phyloP scores from a whole-genome alignment of 2,113 vertebrate species.

The Colius striatus region DNA sequence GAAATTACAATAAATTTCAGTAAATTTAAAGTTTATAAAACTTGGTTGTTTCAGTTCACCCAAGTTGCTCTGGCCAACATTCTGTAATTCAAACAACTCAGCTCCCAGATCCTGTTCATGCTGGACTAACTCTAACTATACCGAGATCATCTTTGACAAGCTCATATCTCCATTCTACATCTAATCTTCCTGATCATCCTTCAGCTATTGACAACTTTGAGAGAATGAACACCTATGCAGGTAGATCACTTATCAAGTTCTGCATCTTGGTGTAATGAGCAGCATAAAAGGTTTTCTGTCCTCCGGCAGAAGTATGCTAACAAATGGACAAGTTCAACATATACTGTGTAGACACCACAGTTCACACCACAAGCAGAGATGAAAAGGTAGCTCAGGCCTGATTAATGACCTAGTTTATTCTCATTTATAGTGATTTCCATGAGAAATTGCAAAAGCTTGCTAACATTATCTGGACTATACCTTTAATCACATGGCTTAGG shows the following conservation, averaged over 20 bases:
- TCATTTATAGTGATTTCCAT: neutral
- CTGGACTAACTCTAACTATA: neutral
- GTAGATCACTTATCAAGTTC: neutral
- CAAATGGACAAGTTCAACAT: accelerated
- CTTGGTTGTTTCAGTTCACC: neutral
- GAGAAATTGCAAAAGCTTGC: neutral
- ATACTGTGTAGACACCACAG: neutral
- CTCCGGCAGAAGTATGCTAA: neutral
- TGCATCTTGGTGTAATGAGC: neutral
- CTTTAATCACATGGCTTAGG: neutral
- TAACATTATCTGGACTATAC: neutral
- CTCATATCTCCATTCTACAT: neutral
- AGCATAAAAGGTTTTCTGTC: neutral
- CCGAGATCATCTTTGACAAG: neutral
- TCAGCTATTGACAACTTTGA: neutral
- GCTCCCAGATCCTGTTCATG: neutral
- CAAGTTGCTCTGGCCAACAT: neutral
- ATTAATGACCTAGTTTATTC: neutral
- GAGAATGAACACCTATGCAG: neutral
- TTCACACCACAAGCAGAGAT: neutral
- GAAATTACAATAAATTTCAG: slow-evolving; percentile 61
- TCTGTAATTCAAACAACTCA: neutral
- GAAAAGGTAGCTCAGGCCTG: neutral
- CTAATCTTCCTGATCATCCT: accelerated
- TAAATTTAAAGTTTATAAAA: neutral